Conservation (phyloP, 2,888 invertebrate genomes). For the Xylocampa areola region DNA sequence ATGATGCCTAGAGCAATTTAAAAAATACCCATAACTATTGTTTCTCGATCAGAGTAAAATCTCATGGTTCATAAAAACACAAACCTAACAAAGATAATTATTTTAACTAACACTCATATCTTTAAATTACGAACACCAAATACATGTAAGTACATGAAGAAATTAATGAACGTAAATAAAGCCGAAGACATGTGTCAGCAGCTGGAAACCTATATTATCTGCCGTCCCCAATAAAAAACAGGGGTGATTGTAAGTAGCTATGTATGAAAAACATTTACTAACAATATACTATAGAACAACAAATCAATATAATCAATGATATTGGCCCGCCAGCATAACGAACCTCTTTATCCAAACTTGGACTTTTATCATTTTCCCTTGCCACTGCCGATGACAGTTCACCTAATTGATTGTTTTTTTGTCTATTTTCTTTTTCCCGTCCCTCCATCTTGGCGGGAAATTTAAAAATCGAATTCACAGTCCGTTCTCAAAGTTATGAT, state of each 20-base stretch:
- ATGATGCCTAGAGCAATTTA: too few species aligned
- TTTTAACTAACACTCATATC: background rate
- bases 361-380: constrained; percentile 70
- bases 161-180: too few species aligned
- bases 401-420: constrained; percentile 86
- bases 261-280: too few species aligned
- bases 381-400: constrained; percentile 82
- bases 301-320: constrained; percentile 58
- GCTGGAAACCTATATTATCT: too few species aligned
- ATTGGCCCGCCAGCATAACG: constrained; percentile 52
- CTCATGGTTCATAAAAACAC: background rate
- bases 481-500: constrained; percentile 73
- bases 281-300: constrained; percentile 33
- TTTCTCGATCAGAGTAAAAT: background rate
- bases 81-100: background rate
- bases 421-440: constrained; percentile 55
- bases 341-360: constrained; percentile 62
- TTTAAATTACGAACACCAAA: constrained; percentile 19
- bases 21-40: too few species aligned
- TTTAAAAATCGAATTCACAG: constrained; percentile 69
- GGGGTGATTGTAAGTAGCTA: too few species aligned
- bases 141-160: too few species aligned
- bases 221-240: too few species aligned
- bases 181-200: too few species aligned
- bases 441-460: constrained; percentile 65